Percentiles rank a stretch among this genome's conserved stretches.
Conservation (phyloP, 2,888 invertebrate genomes). For the Leuctra nigra region DNA sequence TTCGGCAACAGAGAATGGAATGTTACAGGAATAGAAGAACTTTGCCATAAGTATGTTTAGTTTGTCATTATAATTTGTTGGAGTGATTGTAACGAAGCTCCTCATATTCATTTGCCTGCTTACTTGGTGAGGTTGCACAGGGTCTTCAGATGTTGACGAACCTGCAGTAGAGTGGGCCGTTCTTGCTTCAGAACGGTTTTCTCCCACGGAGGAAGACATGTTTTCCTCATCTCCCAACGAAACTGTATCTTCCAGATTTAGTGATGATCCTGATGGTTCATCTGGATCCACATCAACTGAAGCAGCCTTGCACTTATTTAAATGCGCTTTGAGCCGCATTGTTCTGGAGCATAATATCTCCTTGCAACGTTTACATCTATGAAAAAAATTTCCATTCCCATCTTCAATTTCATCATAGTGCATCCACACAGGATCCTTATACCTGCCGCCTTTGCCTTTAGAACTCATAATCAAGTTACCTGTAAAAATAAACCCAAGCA, state of each 20-base stretch:
- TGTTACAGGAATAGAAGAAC: constrained; percentile 3
- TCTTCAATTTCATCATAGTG: neutral
- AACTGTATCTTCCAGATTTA: too few relatives aligned
- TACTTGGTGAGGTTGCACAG: too few relatives aligned
- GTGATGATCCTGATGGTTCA: too few relatives aligned
- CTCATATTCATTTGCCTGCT: neutral
- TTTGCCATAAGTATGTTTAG: neutral
- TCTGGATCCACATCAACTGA: neutral
- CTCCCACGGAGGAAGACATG: too few relatives aligned
- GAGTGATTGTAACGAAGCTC: neutral
- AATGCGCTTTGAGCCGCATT: neutral
- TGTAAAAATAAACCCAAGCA: too few relatives aligned
- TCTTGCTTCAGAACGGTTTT: too few relatives aligned
- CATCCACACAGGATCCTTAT: neutral
- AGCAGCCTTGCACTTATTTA: neutral
- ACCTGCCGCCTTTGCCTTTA: neutral
- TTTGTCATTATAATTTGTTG: neutral
- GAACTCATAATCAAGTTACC: too few relatives aligned
- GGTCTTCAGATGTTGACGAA: too few relatives aligned
- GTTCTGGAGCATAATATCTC: neutral
- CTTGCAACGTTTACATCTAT: neutral
- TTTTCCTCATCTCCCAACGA: too few relatives aligned
- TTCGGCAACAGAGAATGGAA: neutral
- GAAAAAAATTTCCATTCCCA: neutral
- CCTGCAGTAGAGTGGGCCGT: too few relatives aligned